Base-by-base conservation (phyloP, 92 coral and sea anemone species). In the Palythoa heliodiscus region DNA sequence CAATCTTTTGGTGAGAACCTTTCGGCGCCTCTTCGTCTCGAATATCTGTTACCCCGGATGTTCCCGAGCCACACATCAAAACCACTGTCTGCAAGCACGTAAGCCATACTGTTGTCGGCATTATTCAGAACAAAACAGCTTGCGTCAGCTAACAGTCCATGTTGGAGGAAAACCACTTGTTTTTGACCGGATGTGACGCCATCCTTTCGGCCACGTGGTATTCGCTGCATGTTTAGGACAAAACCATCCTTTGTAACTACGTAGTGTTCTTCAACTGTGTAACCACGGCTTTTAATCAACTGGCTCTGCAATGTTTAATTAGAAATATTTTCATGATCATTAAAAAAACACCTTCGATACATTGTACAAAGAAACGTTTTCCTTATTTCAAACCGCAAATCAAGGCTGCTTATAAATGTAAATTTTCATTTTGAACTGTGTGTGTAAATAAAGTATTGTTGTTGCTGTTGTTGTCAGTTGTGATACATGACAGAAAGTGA, bases 61-160 rank as follows among this genome's bases (percentile, higher is more conserved):
- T 95, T 95, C 1, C 95, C 97, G 58, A 95, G 91, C 98, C 98
- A 95, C 43, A 95, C 98, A 78, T 95, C 98, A 43, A 89, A 95
- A 52, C 97, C 98, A 40, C 89, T 88, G 55, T 95, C 98, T 6
- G 97, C 98, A 70, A 95, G 63, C 22, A 93, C 87, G 83, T 89
- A 95, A 0, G 88, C 98, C 11, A 95, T 92, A 67, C 98, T 95
- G 54, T 87, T 83, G 25, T 85, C 37, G 2, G 95, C 91, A 23
- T 88, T 82, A 60, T 91, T 91, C 1, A 93, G 84, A 19, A 95
- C 88, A 93, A 96, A 95, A 85, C 92, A 93, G 11, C 95, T 89
- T 61, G 97, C 90, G 82, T 93, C 97, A 90, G 92, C 92, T 6
- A 94, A 84, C 23, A 95, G 77, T 2, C 98, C 98, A 61, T 95